Evolutionary conservation across 2,113 vertebrate species (phyloP).

Genomic region (Phrynosoma blainvillii): DNA sequence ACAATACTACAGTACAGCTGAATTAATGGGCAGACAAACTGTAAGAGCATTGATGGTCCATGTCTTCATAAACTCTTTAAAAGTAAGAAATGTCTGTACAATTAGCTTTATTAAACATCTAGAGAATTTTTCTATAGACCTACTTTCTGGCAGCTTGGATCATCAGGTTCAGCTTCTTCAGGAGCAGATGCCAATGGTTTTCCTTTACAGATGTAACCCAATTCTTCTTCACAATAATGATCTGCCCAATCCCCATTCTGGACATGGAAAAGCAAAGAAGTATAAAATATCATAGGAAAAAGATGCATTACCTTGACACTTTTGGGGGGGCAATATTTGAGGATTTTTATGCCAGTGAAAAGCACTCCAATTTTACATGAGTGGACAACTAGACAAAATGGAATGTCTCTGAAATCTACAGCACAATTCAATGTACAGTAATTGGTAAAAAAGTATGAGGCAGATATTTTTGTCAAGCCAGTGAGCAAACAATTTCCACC

Average conservation of each 20-base stretch:
- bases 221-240: constrained; percentile 81
- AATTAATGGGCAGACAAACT: background rate
- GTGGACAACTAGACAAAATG: background rate
- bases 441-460: too few species aligned
- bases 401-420: background rate
- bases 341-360: background rate
- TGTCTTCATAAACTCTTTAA: background rate
- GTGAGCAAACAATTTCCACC: too few species aligned
- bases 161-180: constrained; percentile 62
- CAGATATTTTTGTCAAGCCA: too few species aligned
- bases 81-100: background rate
- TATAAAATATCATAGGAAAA: background rate
- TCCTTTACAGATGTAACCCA: constrained; percentile 90
- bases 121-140: constrained; percentile 60
- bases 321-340: background rate
- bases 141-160: constrained; percentile 85
- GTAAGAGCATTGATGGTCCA: background rate
- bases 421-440: too few species aligned
- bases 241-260: constrained; percentile 92
- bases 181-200: constrained; percentile 74
- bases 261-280: background rate
- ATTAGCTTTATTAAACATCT: rapidly evolving
- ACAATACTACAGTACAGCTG: background rate
- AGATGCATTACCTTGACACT: background rate
- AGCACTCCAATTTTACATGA: background rate